These are phyloP conservation scores for Magallana gigas DNA, from an alignment of 1,140 invertebrate genomes.

Conservation along the genomic window DNA sequence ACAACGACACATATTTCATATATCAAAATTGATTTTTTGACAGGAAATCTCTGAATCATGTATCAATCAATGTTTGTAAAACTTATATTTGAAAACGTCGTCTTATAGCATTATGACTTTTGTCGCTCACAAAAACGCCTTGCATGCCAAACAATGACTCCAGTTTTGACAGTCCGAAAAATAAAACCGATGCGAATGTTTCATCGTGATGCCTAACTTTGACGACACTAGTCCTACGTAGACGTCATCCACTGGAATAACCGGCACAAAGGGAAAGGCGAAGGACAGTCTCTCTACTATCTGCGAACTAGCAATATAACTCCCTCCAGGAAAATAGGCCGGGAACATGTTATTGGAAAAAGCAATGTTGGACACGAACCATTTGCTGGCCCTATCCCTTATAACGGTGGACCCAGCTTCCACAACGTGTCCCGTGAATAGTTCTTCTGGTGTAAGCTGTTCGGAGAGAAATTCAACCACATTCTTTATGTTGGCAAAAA, in stretches of 20 bases:
- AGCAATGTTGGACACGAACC: slow-evolving; percentile 68
- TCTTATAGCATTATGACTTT: no score
- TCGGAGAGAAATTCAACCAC: neutral
- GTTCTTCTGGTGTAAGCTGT: neutral
- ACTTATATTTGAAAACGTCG: no score
- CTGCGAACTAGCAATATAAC: slow-evolving; percentile 56
- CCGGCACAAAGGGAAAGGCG: slow-evolving; percentile 45
- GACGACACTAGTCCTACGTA: slow-evolving; percentile 51
- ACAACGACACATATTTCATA: no score
- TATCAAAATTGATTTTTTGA: no score
- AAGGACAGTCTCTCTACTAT: slow-evolving; percentile 37
- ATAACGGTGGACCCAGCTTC: slow-evolving; percentile 3
- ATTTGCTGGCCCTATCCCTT: slow-evolving; percentile 57
- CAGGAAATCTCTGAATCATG: no score
- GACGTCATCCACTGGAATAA: slow-evolving; percentile 49
- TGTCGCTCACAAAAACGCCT: neutral
- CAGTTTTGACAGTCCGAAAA: slow-evolving; percentile 19
- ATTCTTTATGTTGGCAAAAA: slow-evolving; percentile 15
- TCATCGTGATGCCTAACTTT: slow-evolving; percentile 30
- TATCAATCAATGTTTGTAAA: no score
- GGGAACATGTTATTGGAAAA: slow-evolving; percentile 73
- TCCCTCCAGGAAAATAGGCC: slow-evolving; percentile 71
- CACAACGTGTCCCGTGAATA: neutral
- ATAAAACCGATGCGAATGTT: neutral
- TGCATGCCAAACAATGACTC: slow-evolving; percentile 13